phyloP scores from a whole-genome alignment of 2,888 invertebrate species.

The Dryobotodes eremita region DNA sequence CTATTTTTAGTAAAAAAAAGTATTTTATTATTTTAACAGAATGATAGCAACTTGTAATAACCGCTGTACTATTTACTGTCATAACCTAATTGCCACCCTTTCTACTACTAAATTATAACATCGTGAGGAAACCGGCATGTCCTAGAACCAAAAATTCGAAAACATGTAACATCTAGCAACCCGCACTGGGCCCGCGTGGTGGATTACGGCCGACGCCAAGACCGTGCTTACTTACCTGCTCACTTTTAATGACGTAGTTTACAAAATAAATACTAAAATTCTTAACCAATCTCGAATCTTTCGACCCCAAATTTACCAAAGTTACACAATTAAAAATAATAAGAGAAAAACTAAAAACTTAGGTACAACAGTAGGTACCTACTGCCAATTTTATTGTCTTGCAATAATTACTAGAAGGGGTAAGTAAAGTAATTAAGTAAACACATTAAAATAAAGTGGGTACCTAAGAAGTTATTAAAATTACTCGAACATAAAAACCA shows the following conservation, averaged over 20 bases:
- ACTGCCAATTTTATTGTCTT: not conserved
- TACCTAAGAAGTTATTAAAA: conserved; percentile 9
- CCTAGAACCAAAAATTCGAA: no score
- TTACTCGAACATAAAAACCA: conserved; percentile 10
- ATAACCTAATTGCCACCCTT: no score
- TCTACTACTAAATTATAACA: no score
- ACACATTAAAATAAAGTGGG: conserved; percentile 18
- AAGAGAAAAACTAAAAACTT: not conserved
- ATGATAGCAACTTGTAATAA: no score
- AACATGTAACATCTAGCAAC: no score
- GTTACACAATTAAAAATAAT: not conserved
- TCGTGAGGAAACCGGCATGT: no score
- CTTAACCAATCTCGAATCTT: not conserved
- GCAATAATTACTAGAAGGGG: conserved; percentile 14
- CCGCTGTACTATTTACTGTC: no score
- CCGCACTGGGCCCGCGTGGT: no score
- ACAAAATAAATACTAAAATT: not conserved
- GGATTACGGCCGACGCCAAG: not conserved
- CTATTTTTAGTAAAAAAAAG: no score
- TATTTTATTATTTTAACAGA: no score
- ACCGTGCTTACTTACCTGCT: not conserved
- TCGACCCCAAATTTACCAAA: no score
- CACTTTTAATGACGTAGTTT: not conserved
- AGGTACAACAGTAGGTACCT: not conserved
- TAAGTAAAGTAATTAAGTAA: not conserved